Evolutionary conservation across 2,797 vertebrate species (phyloP).

Genomic region (Allobates femoralis): DNA sequence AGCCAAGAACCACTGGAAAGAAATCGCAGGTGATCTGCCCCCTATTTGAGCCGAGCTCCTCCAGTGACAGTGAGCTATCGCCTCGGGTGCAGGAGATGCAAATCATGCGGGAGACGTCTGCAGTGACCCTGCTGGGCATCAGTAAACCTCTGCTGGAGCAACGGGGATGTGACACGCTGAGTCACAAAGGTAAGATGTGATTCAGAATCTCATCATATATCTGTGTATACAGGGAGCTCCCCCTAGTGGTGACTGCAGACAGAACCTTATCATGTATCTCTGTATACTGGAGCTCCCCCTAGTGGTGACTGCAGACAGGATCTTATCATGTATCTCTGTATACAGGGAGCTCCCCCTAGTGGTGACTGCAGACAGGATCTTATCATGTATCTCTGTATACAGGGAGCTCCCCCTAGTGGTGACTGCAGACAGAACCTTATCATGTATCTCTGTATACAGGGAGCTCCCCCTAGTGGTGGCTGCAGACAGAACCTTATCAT

Average conservation of each 20-base stretch:
- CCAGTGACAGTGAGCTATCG: constrained; percentile 75
- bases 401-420: too few species aligned
- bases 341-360: too few species aligned
- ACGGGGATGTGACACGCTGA: constrained; percentile 72
- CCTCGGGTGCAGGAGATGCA: constrained; percentile 63
- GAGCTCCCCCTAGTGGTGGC: neutral
- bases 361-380: too few species aligned
- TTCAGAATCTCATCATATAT: neutral
- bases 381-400: too few species aligned
- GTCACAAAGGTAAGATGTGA: constrained; percentile 74
- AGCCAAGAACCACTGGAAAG: neutral
- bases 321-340: too few species aligned
- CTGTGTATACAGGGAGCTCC: neutral
- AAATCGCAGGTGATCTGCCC: constrained; percentile 51
- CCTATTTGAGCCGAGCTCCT: constrained; percentile 72
- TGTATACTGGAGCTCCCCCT: too few species aligned
- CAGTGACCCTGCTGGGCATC: constrained; percentile 62
- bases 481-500: neutral
- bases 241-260: neutral
- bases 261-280: neutral
- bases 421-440: neutral
- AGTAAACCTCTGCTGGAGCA: constrained; percentile 67
- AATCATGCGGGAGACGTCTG: constrained; percentile 52
- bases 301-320: too few species aligned
- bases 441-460: too few species aligned